Conservation (phyloP, 2,113 vertebrate genomes). For the Silurus asotus region DNA sequence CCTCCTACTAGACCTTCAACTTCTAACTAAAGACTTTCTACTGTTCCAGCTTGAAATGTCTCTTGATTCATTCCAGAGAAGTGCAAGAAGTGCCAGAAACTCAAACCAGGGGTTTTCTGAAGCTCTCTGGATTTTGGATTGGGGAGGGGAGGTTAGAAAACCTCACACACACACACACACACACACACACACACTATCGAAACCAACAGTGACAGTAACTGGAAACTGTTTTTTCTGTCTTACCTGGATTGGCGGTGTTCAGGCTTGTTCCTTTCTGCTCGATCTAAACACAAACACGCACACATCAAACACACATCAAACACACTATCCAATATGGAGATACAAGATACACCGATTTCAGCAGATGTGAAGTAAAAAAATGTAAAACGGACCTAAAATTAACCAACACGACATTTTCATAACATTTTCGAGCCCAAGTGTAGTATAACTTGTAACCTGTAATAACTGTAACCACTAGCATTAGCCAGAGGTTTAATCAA, state of each 20-base stretch:
- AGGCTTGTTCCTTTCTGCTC: conserved; percentile 82
- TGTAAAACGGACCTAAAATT: background rate
- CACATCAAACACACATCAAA: conserved; percentile 20
- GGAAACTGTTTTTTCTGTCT: conserved; percentile 42
- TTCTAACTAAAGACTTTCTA: background rate
- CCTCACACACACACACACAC: background rate
- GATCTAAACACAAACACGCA: conserved; percentile 63
- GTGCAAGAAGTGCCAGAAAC: background rate
- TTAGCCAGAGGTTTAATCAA: background rate
- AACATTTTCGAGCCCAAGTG: background rate
- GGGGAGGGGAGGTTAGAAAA: background rate
- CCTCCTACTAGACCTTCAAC: no score
- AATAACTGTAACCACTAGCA: background rate
- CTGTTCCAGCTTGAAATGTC: background rate
- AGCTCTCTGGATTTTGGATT: background rate
- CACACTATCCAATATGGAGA: background rate
- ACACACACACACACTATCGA: background rate
- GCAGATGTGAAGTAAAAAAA: background rate
- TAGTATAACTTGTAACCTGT: background rate
- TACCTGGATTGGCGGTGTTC: conserved; percentile 87
- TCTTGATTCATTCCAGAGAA: background rate
- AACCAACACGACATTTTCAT: background rate
- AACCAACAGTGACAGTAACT: background rate
- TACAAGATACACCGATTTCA: background rate
- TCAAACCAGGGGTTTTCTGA: background rate